These are phyloP conservation scores for Cyanocitta stelleri DNA, from an alignment of 2,113 vertebrate species.

Conservation along the genomic window DNA sequence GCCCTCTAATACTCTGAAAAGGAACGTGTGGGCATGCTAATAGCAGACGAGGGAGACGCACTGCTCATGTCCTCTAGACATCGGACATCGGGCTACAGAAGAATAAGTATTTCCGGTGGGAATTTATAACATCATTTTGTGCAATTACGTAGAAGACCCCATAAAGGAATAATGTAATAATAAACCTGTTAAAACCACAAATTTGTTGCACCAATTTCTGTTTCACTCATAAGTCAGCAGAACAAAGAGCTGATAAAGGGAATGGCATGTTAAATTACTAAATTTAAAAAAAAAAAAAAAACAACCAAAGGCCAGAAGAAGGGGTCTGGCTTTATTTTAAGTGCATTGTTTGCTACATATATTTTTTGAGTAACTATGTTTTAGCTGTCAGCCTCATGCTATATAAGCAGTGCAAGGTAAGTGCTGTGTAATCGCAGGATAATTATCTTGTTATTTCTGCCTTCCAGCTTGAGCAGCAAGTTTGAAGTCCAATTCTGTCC, in stretches of 20 bases:
- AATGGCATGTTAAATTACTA: slow-evolving; percentile 54
- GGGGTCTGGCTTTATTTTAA: background rate
- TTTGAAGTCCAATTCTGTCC: background rate
- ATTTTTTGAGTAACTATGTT: slow-evolving; percentile 2
- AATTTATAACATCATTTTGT: slow-evolving; percentile 75
- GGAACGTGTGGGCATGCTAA: slow-evolving; percentile 26
- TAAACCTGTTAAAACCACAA: slow-evolving; percentile 64
- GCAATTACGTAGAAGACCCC: slow-evolving; percentile 64
- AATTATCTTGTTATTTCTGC: slow-evolving; percentile 17
- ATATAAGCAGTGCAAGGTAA: background rate
- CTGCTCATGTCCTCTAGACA: slow-evolving; percentile 63
- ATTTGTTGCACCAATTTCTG: slow-evolving; percentile 66
- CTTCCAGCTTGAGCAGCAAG: background rate
- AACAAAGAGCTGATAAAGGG: slow-evolving; percentile 69
- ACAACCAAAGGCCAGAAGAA: background rate
- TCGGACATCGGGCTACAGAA: background rate
- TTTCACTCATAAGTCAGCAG: slow-evolving; percentile 68
- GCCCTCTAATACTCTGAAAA: slow-evolving; percentile 61
- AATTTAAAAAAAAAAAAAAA: slow-evolving; percentile 12
- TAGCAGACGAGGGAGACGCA: slow-evolving; percentile 32
- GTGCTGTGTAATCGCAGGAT: background rate
- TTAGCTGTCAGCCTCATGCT: background rate
- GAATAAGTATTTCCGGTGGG: slow-evolving; percentile 57
- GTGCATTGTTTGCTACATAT: background rate
- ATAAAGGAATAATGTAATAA: slow-evolving; percentile 74